Evolutionary conservation across 2,797 vertebrate species (phyloP).

Genomic region (Buceros bicornis): DNA sequence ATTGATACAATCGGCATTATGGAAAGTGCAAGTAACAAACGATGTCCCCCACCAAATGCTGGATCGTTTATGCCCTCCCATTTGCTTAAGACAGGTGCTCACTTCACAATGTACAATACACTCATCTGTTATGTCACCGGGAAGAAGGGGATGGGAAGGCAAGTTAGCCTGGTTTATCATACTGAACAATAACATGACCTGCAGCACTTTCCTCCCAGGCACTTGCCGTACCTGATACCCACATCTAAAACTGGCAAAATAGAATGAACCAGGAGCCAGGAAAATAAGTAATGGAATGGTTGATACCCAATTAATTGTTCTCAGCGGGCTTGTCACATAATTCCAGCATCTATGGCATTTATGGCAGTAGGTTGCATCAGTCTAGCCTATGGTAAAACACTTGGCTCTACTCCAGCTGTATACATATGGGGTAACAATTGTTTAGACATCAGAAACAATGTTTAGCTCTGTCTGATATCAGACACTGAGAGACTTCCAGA

Average conservation of each 20-base stretch:
- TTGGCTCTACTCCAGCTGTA: neutral
- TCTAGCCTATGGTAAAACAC: neutral
- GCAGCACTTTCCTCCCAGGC: neutral
- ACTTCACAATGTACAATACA: neutral
- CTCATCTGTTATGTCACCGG: fast-evolving
- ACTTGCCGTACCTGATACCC: fast-evolving
- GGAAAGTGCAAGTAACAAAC: neutral
- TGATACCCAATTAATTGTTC: neutral
- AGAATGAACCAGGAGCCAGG: neutral
- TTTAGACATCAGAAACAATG: neutral
- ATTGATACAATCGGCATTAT: no score
- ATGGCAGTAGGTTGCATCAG: neutral
- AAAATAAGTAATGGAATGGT: neutral
- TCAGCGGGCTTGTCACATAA: neutral
- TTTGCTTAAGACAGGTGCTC: neutral
- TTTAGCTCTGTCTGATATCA: neutral
- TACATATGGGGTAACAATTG: neutral
- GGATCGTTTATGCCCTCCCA: neutral
- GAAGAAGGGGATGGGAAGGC: neutral
- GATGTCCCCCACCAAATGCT: no score
- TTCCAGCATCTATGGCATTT: neutral
- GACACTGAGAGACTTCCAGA: neutral
- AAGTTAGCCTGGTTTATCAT: neutral
- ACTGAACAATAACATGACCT: neutral
- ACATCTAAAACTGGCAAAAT: neutral